These are phyloP conservation scores for Chouioia cunea DNA, from an alignment of 2,888 invertebrate species.

Conservation along the genomic window DNA sequence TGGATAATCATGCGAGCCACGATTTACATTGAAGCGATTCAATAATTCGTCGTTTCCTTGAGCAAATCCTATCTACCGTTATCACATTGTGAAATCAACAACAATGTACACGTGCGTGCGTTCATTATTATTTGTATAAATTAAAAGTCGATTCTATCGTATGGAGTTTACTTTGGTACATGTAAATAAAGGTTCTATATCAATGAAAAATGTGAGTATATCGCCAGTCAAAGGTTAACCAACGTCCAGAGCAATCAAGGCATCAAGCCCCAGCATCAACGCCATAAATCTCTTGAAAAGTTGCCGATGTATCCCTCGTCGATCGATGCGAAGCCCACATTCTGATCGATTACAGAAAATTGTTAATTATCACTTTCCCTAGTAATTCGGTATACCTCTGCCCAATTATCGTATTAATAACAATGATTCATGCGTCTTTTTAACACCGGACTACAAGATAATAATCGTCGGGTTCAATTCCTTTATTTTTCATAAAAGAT, in stretches of 20 bases:
- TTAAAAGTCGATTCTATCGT: too few relatives aligned
- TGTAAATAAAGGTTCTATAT: too few relatives aligned
- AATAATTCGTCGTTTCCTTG: constrained; percentile 31
- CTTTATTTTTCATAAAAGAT: constrained; percentile 37
- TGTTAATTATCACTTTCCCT: constrained; percentile 48
- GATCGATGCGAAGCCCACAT: constrained; percentile 16
- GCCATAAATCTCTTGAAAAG: constrained; percentile 34
- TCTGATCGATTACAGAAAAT: constrained; percentile 47
- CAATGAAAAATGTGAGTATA: too few relatives aligned
- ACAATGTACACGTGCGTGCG: too few relatives aligned
- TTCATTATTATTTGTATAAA: too few relatives aligned
- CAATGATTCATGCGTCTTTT: constrained; percentile 46
- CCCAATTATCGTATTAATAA: constrained; percentile 49
- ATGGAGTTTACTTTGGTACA: too few relatives aligned
- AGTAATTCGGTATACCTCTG: constrained; percentile 43
- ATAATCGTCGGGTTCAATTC: constrained; percentile 33
- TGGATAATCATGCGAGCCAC: constrained; percentile 24
- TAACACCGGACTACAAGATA: constrained; percentile 46
- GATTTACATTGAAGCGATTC: constrained; percentile 4
- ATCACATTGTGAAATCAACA: too few relatives aligned
- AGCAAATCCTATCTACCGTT: too few relatives aligned
- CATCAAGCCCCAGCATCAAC: constrained; percentile 22
- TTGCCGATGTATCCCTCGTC: constrained; percentile 2
- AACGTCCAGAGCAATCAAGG: neutral
- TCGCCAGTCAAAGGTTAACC: constrained; percentile 31